Base-by-base conservation (phyloP, 2,113 vertebrate species). In the Butorides virescens region DNA sequence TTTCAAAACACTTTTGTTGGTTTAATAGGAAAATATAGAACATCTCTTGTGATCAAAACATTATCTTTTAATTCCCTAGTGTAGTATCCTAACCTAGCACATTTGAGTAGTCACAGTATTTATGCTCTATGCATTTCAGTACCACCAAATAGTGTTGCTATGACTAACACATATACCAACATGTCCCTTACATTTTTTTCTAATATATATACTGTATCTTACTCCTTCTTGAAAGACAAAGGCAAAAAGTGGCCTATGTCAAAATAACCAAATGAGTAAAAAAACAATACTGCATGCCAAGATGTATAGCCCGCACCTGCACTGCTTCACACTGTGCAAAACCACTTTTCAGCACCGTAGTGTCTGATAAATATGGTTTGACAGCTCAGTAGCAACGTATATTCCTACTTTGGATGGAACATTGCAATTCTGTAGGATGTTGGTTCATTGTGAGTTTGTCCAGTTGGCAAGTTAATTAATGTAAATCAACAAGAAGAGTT, bases 391-490 rank as follows among this genome's bases (percentile, higher is more conserved):
- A 94, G 80, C 26, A 78, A 87, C 71, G 56, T 71, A 47, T 71
- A 93, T 92, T 93, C 72, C 73, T 73, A 68, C 30, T 84, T 86
- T 47, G 80, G 56, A 59, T 68, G 65, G 39, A 91, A 74, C 23
- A 71, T 19, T 17, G n/a, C 62, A 55, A 14, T 94, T 93, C 77
- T 71, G 56, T 42, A 84, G 72, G 55, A 81, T 86, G 61, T 63
- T 92, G 63, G 39, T 92, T 84, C 84, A 70, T 67, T 89, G 76
- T 84, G 80, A 89, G 65, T 77, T 95, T 75, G 61, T 85, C 76
- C 89, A 75, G 42, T 92, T 95, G 76, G 86, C 82, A 78, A 88
- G 66, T 90, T 94, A 84, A 92, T 92, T 95, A 87, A 74, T 55
- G 79, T 83, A 74, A 86, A 23, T 93, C 80, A 87, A 83, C 7